Evolutionary conservation across 1,140 invertebrate genomes (phyloP).

Genomic region (Drosophila eugracilis): DNA sequence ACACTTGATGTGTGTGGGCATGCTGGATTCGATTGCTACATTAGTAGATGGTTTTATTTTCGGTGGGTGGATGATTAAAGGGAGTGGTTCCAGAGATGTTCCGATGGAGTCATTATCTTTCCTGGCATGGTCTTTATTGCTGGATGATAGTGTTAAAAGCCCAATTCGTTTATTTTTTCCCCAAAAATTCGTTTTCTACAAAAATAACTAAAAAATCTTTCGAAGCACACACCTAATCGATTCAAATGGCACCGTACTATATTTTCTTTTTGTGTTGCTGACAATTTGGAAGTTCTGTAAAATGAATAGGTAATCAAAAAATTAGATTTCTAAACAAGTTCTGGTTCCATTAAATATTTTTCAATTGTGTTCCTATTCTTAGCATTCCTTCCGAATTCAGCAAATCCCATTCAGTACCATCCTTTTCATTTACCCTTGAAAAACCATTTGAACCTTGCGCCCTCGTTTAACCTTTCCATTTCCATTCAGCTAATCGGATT

Average conservation of each 20-base stretch:
- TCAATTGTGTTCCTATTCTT: not conserved
- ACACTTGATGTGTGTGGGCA: conserved; percentile 51
- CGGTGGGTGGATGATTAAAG: conserved; percentile 1
- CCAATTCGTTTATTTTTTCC: no score
- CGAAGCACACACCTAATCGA: no score
- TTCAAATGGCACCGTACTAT: no score
- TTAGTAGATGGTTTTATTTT: not conserved
- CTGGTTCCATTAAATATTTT: not conserved
- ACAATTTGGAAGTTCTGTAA: no score
- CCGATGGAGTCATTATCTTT: conserved; percentile 29
- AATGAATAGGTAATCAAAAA: no score
- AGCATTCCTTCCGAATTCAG: not conserved
- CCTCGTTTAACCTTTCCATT: not conserved
- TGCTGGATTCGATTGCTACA: conserved; percentile 19
- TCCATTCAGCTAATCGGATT: not conserved
- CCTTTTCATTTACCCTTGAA: not conserved
- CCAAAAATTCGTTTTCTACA: no score
- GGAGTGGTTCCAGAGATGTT: conserved; percentile 12
- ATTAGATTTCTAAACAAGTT: no score
- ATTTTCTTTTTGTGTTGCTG: no score
- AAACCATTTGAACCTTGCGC: no score
- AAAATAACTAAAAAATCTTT: no score
- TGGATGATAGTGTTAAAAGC: no score
- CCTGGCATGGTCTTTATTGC: not conserved
- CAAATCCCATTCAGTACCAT: not conserved